A percentile compares a stretch with the other conserved stretches of the same genome.
Evolutionary conservation across 2,888 invertebrate genomes (phyloP).

Genomic region (Pasiphila rectangulata): DNA sequence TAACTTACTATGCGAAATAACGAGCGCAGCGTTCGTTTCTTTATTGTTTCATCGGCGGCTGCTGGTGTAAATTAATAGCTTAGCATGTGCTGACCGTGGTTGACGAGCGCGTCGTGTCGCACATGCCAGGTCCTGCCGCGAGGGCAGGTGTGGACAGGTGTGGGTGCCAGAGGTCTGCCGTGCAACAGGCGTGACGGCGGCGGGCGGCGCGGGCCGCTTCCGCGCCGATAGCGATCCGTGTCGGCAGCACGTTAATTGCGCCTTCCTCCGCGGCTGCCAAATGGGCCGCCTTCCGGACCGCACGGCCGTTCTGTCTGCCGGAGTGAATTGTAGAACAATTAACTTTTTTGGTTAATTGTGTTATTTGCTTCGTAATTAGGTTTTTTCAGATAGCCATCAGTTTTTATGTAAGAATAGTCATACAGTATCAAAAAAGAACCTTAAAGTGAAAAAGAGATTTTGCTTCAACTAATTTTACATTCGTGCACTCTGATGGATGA

Average conservation of each 20-base stretch:
- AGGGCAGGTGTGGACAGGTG: not conserved
- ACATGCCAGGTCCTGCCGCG: conserved; percentile 4
- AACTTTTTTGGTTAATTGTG: not conserved
- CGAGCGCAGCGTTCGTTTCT: not conserved
- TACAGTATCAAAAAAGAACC: too few species aligned
- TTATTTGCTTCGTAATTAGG: too few species aligned
- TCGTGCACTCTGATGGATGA: too few species aligned
- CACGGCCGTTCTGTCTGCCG: not conserved
- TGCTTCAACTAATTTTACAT: too few species aligned
- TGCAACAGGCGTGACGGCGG: conserved; percentile 15
- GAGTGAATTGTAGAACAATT: not conserved
- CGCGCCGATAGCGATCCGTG: conserved; percentile 5
- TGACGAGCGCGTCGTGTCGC: not conserved
- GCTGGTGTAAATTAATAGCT: not conserved
- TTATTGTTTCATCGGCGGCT: not conserved
- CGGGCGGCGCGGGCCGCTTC: conserved; percentile 4
- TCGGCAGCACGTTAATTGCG: conserved; percentile 10
- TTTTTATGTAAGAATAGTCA: too few species aligned
- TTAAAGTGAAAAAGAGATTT: too few species aligned
- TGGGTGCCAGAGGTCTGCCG: not conserved
- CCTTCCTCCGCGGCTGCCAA: conserved; percentile 9
- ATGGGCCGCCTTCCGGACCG: conserved; percentile 8
- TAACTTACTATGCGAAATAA: not conserved
- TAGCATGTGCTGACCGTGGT: not conserved
- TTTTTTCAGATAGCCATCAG: too few species aligned